Percentiles rank a stretch among this genome's conserved stretches.
Conservation (phyloP, 2,797 vertebrate species). For the Pygocentrus nattereri region DNA sequence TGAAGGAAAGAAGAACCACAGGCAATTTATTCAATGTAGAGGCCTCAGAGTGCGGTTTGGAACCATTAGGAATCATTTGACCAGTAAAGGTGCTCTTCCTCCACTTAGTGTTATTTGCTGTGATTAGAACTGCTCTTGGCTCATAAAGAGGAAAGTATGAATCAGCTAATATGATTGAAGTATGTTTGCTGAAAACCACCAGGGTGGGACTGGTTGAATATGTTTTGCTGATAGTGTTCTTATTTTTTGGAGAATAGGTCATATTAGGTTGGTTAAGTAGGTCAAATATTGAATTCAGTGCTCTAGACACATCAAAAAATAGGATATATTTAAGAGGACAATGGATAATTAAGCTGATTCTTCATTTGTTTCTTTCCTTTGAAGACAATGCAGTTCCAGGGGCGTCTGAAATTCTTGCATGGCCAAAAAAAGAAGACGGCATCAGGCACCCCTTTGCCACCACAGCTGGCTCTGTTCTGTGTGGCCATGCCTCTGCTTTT, state of each 20-base stretch:
- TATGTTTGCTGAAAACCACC: not conserved
- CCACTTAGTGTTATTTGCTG: not conserved
- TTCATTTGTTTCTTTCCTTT: constrained; percentile 20
- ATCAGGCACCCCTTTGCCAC: constrained; percentile 82
- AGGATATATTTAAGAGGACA: not conserved
- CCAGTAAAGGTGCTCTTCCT: not conserved
- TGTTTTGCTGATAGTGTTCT: not conserved
- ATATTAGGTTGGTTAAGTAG: no score
- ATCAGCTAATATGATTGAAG: constrained; percentile 27
- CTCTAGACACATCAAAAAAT: not conserved
- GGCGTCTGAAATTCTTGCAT: constrained; percentile 90
- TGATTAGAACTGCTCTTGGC: not conserved
- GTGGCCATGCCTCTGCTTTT: constrained; percentile 89
- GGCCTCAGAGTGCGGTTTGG: not conserved
- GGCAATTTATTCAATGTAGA: not conserved
- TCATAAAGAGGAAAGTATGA: constrained; percentile 14
- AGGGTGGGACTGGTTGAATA: constrained; percentile 16
- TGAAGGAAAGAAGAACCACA: not conserved
- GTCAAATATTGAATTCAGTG: not conserved
- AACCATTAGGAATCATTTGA: not conserved
- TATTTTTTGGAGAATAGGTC: not conserved
- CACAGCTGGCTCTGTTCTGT: constrained; percentile 93
- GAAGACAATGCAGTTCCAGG: constrained; percentile 97
- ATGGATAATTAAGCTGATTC: not conserved
- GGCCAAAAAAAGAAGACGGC: constrained; percentile 91